A percentile compares a stretch with the other conserved stretches of the same genome.
Evolutionary conservation across 2,113 vertebrate species (phyloP).

Genomic region (Tetrao urogallus): DNA sequence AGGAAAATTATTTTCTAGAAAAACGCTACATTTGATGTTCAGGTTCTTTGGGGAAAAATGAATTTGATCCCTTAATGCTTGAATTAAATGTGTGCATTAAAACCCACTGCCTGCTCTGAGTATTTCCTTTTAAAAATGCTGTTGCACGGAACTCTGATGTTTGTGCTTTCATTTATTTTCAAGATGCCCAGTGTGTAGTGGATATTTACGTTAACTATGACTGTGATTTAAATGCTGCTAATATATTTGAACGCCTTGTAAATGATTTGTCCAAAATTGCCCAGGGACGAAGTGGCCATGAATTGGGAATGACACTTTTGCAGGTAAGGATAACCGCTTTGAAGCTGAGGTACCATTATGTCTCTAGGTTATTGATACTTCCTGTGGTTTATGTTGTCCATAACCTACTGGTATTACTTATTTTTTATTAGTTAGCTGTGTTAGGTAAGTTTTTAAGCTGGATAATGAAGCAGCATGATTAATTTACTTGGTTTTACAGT

Average conservation of each 20-base stretch:
- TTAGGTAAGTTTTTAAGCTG: background rate
- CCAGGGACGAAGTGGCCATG: conserved; percentile 95
- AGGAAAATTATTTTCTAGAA: background rate
- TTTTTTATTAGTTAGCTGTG: background rate
- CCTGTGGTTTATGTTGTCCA: background rate
- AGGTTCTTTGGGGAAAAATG: background rate
- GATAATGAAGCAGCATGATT: background rate
- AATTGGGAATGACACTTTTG: conserved; percentile 93
- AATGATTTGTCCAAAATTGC: conserved; percentile 98
- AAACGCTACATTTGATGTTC: background rate
- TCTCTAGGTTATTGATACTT: background rate
- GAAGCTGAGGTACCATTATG: background rate
- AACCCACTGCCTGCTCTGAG: background rate
- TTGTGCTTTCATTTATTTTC: conserved; percentile 26
- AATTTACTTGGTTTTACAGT: background rate
- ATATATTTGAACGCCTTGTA: conserved; percentile 97
- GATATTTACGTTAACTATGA: conserved; percentile 99
- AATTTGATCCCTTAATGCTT: background rate
- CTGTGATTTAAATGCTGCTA: conserved; percentile 97
- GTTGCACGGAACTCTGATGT: conserved; percentile 14
- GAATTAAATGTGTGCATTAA: background rate
- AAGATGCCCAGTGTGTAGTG: conserved; percentile 98
- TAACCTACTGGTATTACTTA: background rate
- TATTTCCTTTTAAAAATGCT: background rate
- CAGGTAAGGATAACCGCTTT: conserved; percentile 80